Conservation (phyloP, 2,797 vertebrate genomes). For the Oreortyx pictus region DNA sequence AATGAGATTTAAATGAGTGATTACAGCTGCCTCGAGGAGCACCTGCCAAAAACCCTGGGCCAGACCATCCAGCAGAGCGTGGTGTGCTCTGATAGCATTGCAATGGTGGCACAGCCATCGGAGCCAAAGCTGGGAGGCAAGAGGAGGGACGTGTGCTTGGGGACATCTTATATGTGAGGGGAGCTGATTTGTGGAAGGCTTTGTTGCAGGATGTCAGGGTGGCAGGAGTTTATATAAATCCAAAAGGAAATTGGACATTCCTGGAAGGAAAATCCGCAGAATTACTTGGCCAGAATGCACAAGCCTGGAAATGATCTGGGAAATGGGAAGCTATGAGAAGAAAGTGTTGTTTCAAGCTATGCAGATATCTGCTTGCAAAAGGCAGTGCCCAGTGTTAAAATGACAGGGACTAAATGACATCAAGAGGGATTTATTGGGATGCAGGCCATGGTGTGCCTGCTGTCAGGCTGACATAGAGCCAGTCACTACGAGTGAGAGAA, state of each 20-base stretch:
- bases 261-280: background rate
- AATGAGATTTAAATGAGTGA: constrained; percentile 50
- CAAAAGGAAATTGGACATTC: background rate
- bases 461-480: background rate
- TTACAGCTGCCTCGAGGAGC: background rate
- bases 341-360: background rate
- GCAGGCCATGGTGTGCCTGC: background rate
- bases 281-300: background rate
- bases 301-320: background rate
- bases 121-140: background rate
- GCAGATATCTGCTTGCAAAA: background rate
- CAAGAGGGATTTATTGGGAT: background rate
- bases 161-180: background rate
- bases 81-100: background rate
- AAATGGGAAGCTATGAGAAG: background rate
- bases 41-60: constrained; percentile 34
- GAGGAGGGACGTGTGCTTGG: background rate
- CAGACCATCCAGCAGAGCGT: background rate
- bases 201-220: background rate
- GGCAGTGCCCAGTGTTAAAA: background rate
- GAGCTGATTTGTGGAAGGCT: background rate
- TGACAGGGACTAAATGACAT: background rate
- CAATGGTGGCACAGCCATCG: background rate
- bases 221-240: background rate
- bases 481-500: background rate